Evolutionary conservation across 2,797 vertebrate species (phyloP).

Genomic region (Anisognathus igniventris): DNA sequence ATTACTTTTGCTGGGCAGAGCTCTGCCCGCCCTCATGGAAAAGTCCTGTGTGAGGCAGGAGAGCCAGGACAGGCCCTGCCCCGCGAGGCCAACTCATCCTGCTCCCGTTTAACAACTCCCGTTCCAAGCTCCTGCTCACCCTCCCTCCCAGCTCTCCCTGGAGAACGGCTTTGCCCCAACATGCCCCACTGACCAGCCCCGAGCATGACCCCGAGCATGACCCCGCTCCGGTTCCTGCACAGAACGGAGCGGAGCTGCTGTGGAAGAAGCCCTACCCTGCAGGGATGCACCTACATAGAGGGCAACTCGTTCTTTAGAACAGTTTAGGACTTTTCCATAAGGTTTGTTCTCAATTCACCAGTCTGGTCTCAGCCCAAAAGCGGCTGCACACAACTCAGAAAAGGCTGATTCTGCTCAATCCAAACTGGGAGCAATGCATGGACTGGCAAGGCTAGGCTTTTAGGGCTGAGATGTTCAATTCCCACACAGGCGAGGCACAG

Average conservation of each 20-base stretch:
- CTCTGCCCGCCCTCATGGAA: constrained; percentile 23
- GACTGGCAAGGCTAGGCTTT: background rate
- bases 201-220: background rate
- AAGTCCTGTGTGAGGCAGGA: background rate
- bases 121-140: background rate
- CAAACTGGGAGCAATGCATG: background rate
- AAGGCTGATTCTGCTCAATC: background rate
- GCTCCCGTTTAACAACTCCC: accelerated
- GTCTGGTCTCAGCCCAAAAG: constrained; percentile 1
- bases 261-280: background rate
- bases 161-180: background rate
- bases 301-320: background rate
- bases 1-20: background rate
- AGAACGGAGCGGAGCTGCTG: background rate
- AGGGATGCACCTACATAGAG: background rate
- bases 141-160: background rate
- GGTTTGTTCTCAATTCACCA: background rate
- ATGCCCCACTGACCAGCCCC: background rate
- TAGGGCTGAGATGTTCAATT: background rate
- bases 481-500: background rate
- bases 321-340: constrained; percentile 49
- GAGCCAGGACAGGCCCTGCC: background rate
- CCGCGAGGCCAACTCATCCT: accelerated
- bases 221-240: background rate
- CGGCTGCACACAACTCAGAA: accelerated